A percentile compares a stretch with the other conserved stretches of the same genome.
Evolutionary conservation across 1,140 invertebrate species (phyloP).

Genomic region (Orussus abietinus): DNA sequence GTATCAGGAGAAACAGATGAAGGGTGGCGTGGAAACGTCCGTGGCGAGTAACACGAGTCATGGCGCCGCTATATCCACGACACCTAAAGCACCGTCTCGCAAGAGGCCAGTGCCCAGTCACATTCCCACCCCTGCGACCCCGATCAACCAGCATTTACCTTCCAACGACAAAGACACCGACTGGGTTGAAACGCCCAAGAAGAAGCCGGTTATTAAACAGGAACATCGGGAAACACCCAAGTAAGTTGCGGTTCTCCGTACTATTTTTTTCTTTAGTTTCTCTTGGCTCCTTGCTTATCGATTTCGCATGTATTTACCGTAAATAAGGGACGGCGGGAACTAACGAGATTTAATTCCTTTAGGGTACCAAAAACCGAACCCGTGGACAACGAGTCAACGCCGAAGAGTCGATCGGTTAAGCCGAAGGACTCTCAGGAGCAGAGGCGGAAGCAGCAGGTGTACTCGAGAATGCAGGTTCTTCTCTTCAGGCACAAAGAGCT

Average conservation of each 20-base stretch:
- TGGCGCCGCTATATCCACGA: conserved; percentile 27
- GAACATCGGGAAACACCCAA: conserved; percentile 39
- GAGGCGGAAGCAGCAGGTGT: conserved; percentile 54
- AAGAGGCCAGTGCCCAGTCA: conserved; percentile 38
- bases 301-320: neutral
- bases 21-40: conserved; percentile 47
- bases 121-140: conserved; percentile 21
- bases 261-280: neutral
- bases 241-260: conserved; percentile 27
- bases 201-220: conserved; percentile 40
- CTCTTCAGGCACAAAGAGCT: conserved; percentile 85
- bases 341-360: conserved; percentile 2
- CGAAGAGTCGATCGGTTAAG: conserved; percentile 44
- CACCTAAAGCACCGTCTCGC: conserved; percentile 37
- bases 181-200: conserved; percentile 58
- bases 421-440: conserved; percentile 51
- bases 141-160: conserved; percentile 30
- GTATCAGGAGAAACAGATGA: conserved; percentile 80
- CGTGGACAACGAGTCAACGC: conserved; percentile 30
- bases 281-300: neutral
- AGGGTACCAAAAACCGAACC: too few relatives aligned
- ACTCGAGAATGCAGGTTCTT: conserved; percentile 61
- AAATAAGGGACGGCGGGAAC: neutral
- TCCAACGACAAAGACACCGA: conserved; percentile 55
- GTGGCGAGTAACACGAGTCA: conserved; percentile 35